phyloP scores from a whole-genome alignment of 2,113 vertebrate species.

The Ptychochromis oligacanthus region DNA sequence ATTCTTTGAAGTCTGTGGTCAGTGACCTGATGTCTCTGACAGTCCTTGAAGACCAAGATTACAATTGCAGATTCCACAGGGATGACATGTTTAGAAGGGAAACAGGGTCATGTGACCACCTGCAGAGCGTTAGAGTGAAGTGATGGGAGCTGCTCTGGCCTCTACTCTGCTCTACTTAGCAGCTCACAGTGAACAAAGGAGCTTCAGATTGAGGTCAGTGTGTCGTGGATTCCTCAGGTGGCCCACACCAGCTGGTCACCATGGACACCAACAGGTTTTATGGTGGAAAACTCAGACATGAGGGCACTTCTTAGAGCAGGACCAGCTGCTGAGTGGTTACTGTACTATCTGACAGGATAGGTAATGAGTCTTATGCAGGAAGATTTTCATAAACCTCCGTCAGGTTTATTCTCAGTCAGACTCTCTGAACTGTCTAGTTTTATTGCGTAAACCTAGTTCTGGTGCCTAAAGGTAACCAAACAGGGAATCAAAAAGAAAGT shows the following conservation, averaged over 20 bases:
- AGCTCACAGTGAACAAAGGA: slow-evolving; percentile 23
- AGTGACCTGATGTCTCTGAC: too few species aligned
- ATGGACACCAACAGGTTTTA: neutral
- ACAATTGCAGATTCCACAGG: too few species aligned
- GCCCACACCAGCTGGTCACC: neutral
- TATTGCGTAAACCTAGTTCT: neutral
- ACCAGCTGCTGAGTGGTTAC: neutral
- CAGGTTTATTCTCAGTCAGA: neutral
- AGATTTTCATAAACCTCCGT: neutral
- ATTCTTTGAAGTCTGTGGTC: too few species aligned
- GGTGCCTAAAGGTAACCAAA: neutral
- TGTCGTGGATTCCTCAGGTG: slow-evolving; percentile 27
- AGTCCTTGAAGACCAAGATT: too few species aligned
- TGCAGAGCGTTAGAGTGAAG: neutral
- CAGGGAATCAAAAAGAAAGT: neutral
- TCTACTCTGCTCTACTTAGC: slow-evolving; percentile 26
- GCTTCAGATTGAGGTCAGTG: slow-evolving; percentile 59
- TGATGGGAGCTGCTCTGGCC: neutral
- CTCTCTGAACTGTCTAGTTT: neutral
- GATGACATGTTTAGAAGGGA: neutral
- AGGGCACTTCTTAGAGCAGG: neutral
- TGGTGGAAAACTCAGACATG: neutral
- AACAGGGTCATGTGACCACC: slow-evolving; percentile 32
- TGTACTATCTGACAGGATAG: neutral
- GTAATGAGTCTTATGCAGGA: neutral